Evolutionary conservation across 1,140 invertebrate species (phyloP), one percentile per base, ranked within the genome.

Genomic region (Babylonia areolata): DNA sequence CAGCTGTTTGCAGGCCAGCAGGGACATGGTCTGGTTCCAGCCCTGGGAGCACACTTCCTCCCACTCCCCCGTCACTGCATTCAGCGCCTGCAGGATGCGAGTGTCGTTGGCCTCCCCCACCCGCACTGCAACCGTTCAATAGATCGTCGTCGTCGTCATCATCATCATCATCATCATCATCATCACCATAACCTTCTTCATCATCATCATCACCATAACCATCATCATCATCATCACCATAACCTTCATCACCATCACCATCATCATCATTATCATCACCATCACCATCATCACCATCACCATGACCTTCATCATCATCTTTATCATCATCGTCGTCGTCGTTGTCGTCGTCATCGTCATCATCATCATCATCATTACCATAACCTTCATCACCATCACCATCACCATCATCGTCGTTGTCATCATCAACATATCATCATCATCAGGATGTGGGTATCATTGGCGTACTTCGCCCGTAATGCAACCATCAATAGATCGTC

Each of bases 1-100:
- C 1, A 92, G 87, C 37, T 92, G 91, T 79, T 83, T 75, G 81
- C 91, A 92, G 31, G 87, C 86, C 17, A 90, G 64, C 0, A 84
- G 35, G 69, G 90, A 89, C 3, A 89, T 77, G 17, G 82, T 88
- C 1, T 39, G 33, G 71, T 90, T 90, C 91, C 91, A 92, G 40
- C 80, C 78, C n/a, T 88, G 86, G 17, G 88, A 31, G 83, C 91
- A 92, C 12, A 91, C 88, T 17, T 86, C 87, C 64, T 90, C 87
- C 90, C 90, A 92, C 17, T 85, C 77, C 6, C 77, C 73, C 11
- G 35, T 69, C 11, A 75, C 80, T 0, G 86, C 46, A 58, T 91
- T 89, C 64, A 85, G 87, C 2, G 88, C 88, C 35, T 84, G 73
- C 33, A 91, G 37, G 9, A 87, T 31, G 2, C 88, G 88, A 0